phyloP scores from a whole-genome alignment of 2,888 invertebrate species.

The Colostygia pectinataria region DNA sequence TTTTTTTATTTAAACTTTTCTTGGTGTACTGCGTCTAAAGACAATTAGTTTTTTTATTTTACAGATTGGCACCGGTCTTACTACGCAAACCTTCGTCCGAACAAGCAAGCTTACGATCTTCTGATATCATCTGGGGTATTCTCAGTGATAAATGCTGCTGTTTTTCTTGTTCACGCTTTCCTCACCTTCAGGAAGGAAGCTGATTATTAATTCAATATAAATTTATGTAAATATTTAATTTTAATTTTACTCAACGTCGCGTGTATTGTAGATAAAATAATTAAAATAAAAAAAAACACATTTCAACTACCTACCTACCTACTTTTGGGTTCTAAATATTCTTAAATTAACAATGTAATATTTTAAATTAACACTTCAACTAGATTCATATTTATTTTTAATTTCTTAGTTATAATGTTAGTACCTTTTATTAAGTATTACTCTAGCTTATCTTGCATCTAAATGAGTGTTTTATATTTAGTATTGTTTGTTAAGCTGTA shows the following conservation, averaged over 20 bases:
- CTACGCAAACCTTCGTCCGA: constrained; percentile 82
- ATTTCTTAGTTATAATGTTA: too few relatives aligned
- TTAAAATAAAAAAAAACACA: constrained; percentile 21
- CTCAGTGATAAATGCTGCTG: constrained; percentile 82
- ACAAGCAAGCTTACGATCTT: constrained; percentile 86
- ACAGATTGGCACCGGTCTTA: constrained; percentile 78
- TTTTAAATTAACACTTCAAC: too few relatives aligned
- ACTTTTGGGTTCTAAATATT: background rate
- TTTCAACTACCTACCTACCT: constrained; percentile 1
- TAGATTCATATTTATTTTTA: too few relatives aligned
- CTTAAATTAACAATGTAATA: too few relatives aligned
- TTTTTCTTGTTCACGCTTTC: constrained; percentile 85
- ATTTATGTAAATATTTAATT: background rate
- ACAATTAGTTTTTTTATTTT: constrained; percentile 32
- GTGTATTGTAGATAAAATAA: constrained; percentile 32
- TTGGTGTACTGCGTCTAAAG: constrained; percentile 35
- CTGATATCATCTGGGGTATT: constrained; percentile 86
- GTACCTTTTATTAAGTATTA: too few relatives aligned
- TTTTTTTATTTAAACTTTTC: too few relatives aligned
- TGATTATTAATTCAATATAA: constrained; percentile 62
- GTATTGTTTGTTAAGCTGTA: constrained; percentile 19
- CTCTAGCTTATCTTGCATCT: constrained; percentile 8
- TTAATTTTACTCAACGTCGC: constrained; percentile 18
- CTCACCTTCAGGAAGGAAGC: constrained; percentile 82
- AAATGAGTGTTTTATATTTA: too few relatives aligned